Percentiles rank a stretch among this genome's conserved stretches.
Conservation (phyloP, 2,888 invertebrate genomes). For the Eupithecia subumbrata region DNA sequence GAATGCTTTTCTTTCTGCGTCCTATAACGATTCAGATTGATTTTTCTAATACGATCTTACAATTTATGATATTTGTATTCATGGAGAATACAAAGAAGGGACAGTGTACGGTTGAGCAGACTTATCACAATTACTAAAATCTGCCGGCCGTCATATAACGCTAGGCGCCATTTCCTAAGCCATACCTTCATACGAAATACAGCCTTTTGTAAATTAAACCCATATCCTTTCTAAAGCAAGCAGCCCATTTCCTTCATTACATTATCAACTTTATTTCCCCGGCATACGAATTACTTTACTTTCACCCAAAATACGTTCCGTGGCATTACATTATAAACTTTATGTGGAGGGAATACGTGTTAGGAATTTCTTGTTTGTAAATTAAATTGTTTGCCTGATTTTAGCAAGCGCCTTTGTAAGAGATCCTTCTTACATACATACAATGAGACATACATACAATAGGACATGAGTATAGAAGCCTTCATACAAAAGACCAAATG, state of each 20-base stretch:
- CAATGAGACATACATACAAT: background rate
- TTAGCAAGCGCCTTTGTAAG: slow-evolving; percentile 12
- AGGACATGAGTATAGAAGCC: background rate
- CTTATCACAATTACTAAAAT: background rate
- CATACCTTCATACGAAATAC: slow-evolving; percentile 10
- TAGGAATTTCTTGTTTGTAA: slow-evolving; percentile 23
- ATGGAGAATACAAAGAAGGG: too few species aligned
- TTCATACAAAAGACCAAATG: background rate
- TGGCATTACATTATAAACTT: slow-evolving; percentile 15
- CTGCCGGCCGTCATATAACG: background rate
- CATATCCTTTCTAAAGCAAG: slow-evolving; percentile 11
- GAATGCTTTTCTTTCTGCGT: too few species aligned
- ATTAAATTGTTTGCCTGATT: slow-evolving; percentile 28
- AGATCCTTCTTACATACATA: slow-evolving; percentile 4
- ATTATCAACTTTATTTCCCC: slow-evolving; percentile 28
- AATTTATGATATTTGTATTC: too few species aligned
- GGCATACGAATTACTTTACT: slow-evolving; percentile 22
- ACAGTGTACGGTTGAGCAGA: background rate
- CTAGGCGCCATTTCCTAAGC: background rate
- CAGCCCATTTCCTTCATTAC: slow-evolving; percentile 11
- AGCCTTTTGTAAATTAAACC: slow-evolving; percentile 35
- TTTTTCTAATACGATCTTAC: too few species aligned
- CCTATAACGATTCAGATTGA: too few species aligned
- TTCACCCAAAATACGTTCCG: background rate
- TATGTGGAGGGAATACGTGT: slow-evolving; percentile 19